Evolutionary conservation across 2,113 vertebrate genomes (phyloP), one percentile per base, ranked within the genome.

Genomic region (Myrmecobius fasciatus): DNA sequence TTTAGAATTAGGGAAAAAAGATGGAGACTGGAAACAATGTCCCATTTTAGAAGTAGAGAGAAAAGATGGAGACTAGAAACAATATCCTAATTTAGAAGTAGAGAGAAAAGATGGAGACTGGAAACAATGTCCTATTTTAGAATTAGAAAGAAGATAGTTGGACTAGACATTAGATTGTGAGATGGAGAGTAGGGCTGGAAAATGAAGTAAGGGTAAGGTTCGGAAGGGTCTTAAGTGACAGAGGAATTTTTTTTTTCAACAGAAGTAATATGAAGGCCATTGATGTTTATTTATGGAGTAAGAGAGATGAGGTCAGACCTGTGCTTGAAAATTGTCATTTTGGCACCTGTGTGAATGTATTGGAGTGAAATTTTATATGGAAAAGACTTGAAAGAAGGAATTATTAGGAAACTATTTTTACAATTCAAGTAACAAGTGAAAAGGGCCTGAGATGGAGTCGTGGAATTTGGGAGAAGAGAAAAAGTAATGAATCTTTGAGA

Each of bases 191-290:
- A 36, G 31, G 17, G 17, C 60, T n/a, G 31, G 36, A 75, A 75
- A n/a, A 3, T 0, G 6, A 1, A n/a, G 36, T 7, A 75, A n/a
- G 17, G n/a, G 67, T 4, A n/a, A 75, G 67, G 0, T 20, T 5
- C 14, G 28, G 28, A 67, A 67, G 11, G 10, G 31, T 31, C 12
- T 36, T 11, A 67, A 75, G 5, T n/a, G 56, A 60, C 12, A 67
- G 31, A 75, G 67, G 31, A 20, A 20, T 75, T n/a, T 75, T 8
- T 75, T n/a, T 75, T 75, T 1, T 8, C 14, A 5, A n/a, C 10
- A 67, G 28, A 67, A 2, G 26, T 36, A 67, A 67, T 67, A 60
- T 28, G 56, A 3, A 60, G 10, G 10, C 28, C 31, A 75, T 20
- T 75, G 67, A 6, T 75, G 14, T 75, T 75, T n/a, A 43, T 75